Evolutionary conservation across 2,113 vertebrate genomes (phyloP).

Genomic region (Pterophyllum scalare): DNA sequence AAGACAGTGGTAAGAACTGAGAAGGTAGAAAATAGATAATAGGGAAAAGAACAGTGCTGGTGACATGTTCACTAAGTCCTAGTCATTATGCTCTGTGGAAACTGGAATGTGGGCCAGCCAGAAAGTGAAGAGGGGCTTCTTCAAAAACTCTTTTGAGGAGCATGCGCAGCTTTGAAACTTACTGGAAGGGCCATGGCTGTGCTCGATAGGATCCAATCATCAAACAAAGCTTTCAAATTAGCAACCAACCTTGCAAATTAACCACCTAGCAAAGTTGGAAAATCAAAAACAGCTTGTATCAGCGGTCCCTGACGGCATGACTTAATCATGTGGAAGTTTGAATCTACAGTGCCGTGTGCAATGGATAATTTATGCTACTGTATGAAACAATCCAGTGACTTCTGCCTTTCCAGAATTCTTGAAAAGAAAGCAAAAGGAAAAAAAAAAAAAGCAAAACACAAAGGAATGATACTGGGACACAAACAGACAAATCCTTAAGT

Average conservation of each 20-base stretch:
- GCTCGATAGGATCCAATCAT: constrained; percentile 61
- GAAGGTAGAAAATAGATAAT: constrained; percentile 55
- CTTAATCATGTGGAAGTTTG: constrained; percentile 73
- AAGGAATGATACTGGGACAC: constrained; percentile 24
- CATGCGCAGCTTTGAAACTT: constrained; percentile 59
- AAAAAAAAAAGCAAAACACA: constrained; percentile 17
- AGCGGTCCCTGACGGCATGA: constrained; percentile 54
- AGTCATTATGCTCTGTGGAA: constrained; percentile 68
- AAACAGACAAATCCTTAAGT: constrained; percentile 36
- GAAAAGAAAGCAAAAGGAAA: constrained; percentile 4
- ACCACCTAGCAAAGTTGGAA: constrained; percentile 61
- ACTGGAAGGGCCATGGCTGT: constrained; percentile 49
- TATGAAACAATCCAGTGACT: constrained; percentile 43
- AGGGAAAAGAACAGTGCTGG: constrained; percentile 23
- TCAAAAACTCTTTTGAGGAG: constrained; percentile 62
- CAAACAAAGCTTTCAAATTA: constrained; percentile 75
- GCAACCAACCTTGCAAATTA: constrained; percentile 68
- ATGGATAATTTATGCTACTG: constrained; percentile 70
- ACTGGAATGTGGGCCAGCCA: constrained; percentile 64
- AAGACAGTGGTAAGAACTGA: constrained; percentile 53
- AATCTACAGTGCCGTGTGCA: constrained; percentile 63
- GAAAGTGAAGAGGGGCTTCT: constrained; percentile 44
- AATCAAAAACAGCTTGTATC: constrained; percentile 64
- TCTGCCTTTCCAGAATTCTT: constrained; percentile 28
- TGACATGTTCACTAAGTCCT: constrained; percentile 60